Percentiles rank a stretch among this genome's conserved stretches.
phyloP scores from a whole-genome alignment of 2,113 vertebrate genomes.

The Hypanus sabinus region DNA sequence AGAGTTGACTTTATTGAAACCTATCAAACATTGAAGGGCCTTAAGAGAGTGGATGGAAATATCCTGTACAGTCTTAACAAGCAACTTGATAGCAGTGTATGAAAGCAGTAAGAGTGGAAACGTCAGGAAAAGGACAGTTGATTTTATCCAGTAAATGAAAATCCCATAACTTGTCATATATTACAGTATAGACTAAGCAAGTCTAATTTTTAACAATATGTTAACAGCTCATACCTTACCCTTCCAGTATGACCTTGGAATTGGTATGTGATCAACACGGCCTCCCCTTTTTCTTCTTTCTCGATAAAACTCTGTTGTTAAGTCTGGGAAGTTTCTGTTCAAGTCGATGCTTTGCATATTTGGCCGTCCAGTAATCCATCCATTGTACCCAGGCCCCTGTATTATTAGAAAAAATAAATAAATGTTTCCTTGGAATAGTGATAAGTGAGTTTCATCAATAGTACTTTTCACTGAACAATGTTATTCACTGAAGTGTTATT shows the following conservation, averaged over 20 bases:
- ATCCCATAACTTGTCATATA: background rate
- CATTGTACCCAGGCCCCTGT: constrained; percentile 83
- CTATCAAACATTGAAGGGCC: too few species aligned
- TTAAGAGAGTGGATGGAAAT: background rate
- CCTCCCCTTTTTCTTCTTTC: constrained; percentile 62
- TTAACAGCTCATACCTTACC: constrained; percentile 71
- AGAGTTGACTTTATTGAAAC: too few species aligned
- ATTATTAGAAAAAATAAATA: constrained; percentile 29
- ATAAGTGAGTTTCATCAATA: background rate
- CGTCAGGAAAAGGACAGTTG: background rate
- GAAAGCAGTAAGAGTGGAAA: background rate
- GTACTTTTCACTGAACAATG: background rate
- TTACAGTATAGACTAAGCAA: background rate
- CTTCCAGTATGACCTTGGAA: constrained; percentile 87
- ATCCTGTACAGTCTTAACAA: background rate
- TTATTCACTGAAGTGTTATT: background rate
- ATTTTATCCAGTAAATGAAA: background rate
- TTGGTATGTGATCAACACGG: constrained; percentile 76
- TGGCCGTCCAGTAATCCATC: constrained; percentile 79
- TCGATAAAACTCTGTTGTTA: constrained; percentile 77
- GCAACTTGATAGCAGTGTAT: background rate
- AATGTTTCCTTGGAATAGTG: background rate
- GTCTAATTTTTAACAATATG: background rate
- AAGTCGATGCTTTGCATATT: constrained; percentile 88
- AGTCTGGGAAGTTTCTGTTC: constrained; percentile 93